Evolutionary conservation across 2,888 invertebrate genomes (phyloP).

Genomic region (Parnassius orleans): DNA sequence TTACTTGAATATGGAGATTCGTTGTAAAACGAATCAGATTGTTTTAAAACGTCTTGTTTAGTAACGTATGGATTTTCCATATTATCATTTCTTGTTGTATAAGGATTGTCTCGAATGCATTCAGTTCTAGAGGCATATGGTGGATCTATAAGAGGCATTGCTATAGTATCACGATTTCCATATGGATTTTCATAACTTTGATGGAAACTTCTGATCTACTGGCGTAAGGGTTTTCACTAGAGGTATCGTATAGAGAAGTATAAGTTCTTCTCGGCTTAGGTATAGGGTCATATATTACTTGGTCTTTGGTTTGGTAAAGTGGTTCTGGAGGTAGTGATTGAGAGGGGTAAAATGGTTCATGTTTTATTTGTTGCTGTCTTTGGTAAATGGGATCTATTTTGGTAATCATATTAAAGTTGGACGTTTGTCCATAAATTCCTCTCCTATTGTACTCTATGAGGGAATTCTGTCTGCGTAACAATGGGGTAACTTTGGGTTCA

Average conservation of each 20-base stretch:
- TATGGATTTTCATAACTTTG: constrained; percentile 72
- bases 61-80: constrained; percentile 42
- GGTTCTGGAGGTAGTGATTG: constrained; percentile 79
- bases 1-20: constrained; percentile 74
- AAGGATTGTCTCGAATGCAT: constrained; percentile 44
- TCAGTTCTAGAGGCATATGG: constrained; percentile 58
- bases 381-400: constrained; percentile 81
- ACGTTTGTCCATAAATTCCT: constrained; percentile 71
- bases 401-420: constrained; percentile 78
- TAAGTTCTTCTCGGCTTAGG: constrained; percentile 77
- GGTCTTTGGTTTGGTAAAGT: constrained; percentile 76
- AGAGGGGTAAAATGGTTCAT: constrained; percentile 75
- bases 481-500: constrained; percentile 78
- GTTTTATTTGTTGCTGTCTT: constrained; percentile 74
- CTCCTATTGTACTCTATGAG: constrained; percentile 76
- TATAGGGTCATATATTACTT: constrained; percentile 73
- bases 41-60: constrained; percentile 50
- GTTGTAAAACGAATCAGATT: constrained; percentile 58
- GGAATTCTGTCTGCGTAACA: constrained; percentile 77
- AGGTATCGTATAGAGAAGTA: constrained; percentile 70
- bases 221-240: constrained; percentile 68
- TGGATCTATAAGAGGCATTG: constrained; percentile 66
- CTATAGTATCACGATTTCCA: constrained; percentile 62
- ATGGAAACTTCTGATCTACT: constrained; percentile 65
- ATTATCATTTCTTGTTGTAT: constrained; percentile 41